Evolutionary conservation across 2,888 invertebrate genomes (phyloP), one percentile per base, ranked within the genome.

Genomic region (Plusia festucae): DNA sequence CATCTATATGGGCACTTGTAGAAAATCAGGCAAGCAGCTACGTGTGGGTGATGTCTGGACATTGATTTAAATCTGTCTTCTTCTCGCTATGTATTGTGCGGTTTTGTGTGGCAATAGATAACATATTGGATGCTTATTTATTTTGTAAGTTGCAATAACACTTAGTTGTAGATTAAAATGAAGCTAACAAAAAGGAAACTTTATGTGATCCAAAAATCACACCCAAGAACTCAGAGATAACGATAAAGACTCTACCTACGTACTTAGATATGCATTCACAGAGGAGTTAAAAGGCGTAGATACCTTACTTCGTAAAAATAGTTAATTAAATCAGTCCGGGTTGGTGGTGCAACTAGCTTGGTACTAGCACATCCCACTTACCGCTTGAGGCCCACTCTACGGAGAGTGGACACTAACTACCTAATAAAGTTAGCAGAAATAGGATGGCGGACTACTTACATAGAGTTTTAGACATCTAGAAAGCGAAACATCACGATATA

Each of bases 301-400:
- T 49, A 49, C 46, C 46, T 20, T 49, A 49, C 40, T n/a, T 7
- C 46, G 46, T 49, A 18, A 18, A 49, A 49, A 20, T 51, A 22
- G 49, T 75, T 75, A 75, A 75, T 76, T 60, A 76, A 62, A 71
- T 62, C 22, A 72, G 32, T 30, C 66, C 52, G 60, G 55, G 66
- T 58, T 53, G 65, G 55, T 44, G 63, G 51, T 72, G 60, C 55
- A 65, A 55, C 27, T 22, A 62, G 46, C 60, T 51, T 53, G 66
- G 46, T 58, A 52, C 51, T 56, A 53, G 46, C 60, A 60, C 61
- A 60, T 68, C 56, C 68, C 58, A 76, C 61, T 53, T 53, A 52
- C 27, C 30, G 56, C 52, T 68, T 27, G 57, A 57, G 60, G 53
- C 27, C 64, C 57, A 58, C 68, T 68, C 53, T 65, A 62, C 20